Percentiles rank a stretch among this genome's conserved stretches.
These are phyloP conservation scores for Cisticola juncidis DNA, from an alignment of 2,113 vertebrate genomes.

Conservation along the genomic window DNA sequence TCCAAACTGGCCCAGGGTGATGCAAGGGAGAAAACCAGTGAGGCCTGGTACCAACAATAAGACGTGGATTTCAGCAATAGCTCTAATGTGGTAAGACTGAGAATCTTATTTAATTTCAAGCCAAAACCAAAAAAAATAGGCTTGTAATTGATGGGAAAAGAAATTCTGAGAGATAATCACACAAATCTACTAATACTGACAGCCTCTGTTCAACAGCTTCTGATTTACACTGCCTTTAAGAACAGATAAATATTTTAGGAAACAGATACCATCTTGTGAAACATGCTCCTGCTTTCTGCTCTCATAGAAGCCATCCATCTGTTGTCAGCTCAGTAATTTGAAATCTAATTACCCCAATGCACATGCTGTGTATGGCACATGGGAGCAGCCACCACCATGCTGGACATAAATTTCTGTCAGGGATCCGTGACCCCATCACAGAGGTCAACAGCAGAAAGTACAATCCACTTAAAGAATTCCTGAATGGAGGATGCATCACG, in stretches of 20 bases:
- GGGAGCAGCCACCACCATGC: not conserved
- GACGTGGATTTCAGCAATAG: not conserved
- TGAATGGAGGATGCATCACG: not conserved
- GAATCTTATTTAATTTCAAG: not conserved
- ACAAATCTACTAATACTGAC: not conserved
- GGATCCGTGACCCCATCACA: not conserved
- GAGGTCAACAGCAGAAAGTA: not conserved
- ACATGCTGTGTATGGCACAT: not conserved
- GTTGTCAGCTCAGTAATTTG: not conserved
- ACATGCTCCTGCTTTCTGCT: not conserved
- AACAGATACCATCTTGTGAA: not conserved
- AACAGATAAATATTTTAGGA: not conserved
- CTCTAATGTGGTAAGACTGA: not conserved
- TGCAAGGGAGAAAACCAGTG: not conserved
- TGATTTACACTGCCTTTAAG: not conserved
- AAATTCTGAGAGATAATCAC: not conserved
- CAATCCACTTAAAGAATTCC: not conserved
- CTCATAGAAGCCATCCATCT: not conserved
- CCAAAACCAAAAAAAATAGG: rapidly evolving
- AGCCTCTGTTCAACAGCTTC: not conserved
- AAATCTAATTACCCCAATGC: not conserved
- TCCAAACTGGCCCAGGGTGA: not conserved
- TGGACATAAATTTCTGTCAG: not conserved
- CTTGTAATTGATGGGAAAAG: not conserved
- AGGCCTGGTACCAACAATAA: not conserved